Evolutionary conservation across 2,113 vertebrate genomes (phyloP), one percentile per base, ranked within the genome.

Genomic region (Platichthys flesus): DNA sequence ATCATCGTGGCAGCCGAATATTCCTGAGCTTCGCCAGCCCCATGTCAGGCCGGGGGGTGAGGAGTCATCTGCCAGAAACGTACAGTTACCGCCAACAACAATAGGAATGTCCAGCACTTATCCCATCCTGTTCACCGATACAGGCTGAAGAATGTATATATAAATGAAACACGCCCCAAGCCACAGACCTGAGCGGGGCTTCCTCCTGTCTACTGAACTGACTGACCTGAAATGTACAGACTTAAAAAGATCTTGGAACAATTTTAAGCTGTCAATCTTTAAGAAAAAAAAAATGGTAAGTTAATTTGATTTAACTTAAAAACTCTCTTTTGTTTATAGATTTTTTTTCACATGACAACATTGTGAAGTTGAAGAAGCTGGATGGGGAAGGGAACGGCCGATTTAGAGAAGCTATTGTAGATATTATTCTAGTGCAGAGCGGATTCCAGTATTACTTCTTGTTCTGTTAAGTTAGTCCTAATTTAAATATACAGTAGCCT

Each of bases 111-210:
- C 95, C 96, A 97, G 96, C 97, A 97, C 97, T 98, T 97, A 96
- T 92, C 93, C 95, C 95, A 94, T 95, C 95, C 94, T 94, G 95
- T 98, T 97, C 98, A 99, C 98, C 97, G 97, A 95, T 97, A 98
- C 98, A 98, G 97, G 97, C 96, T 96, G 95, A 98, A 98, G 98
- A 99, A 99, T 99, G 98, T 99, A 97, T 96, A 99, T 98, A 99
- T 75, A 85, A 89, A 82, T 74, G 79, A 89, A 89, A 83, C 90
- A 91, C 93, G 93, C 95, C 95, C 94, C 88, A 92, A 92, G 95
- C 84, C 87, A 88, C 88, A 67, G 47, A 84, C 74, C 63, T 92
- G 92, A 71, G 70, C 1, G 95, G 96, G 95, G 95, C 95, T 94
- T 94, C 95, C 92, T 85, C 70, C 79, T 60, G 79, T 87, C 79